phyloP scores from a whole-genome alignment of 1,140 invertebrate genomes.

The Conus betulinus region DNA sequence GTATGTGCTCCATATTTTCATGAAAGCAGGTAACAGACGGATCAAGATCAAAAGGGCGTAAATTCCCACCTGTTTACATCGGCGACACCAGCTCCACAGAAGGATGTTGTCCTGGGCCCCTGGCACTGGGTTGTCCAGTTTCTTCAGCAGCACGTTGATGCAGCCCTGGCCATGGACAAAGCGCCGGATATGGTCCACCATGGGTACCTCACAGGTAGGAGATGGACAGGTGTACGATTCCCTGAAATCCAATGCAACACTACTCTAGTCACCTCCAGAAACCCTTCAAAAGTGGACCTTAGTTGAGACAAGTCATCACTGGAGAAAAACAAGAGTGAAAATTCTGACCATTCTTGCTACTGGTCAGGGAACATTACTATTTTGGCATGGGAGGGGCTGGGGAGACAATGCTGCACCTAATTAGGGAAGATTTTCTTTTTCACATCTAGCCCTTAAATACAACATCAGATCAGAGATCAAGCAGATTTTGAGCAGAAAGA shows the following conservation, averaged over 20 bases:
- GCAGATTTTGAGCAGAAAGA: too few species aligned
- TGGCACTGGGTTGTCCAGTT: constrained; percentile 74
- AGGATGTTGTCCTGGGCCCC: constrained; percentile 80
- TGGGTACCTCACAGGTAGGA: constrained; percentile 86
- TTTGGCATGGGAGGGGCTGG: too few species aligned
- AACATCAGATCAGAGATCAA: too few species aligned
- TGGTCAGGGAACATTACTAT: too few species aligned
- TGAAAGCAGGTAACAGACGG: not conserved
- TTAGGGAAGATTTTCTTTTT: too few species aligned
- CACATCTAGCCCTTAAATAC: too few species aligned
- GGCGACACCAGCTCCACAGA: constrained; percentile 91
- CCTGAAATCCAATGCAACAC: constrained; percentile 60
- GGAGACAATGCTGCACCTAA: too few species aligned
- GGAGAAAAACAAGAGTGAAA: too few species aligned
- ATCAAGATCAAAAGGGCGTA: not conserved
- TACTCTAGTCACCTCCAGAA: not conserved
- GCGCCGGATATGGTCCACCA: constrained; percentile 91
- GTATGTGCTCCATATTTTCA: not conserved
- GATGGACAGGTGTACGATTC: constrained; percentile 88
- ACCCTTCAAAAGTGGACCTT: not conserved
- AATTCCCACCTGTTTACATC: constrained; percentile 82
- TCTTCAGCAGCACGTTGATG: constrained; percentile 82
- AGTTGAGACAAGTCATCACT: too few species aligned
- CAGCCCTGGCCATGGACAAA: constrained; percentile 88
- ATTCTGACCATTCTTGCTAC: too few species aligned